Percentiles rank a stretch among this genome's conserved stretches.
phyloP scores from a whole-genome alignment of 2,113 vertebrate genomes.

The Mixornis gularis region DNA sequence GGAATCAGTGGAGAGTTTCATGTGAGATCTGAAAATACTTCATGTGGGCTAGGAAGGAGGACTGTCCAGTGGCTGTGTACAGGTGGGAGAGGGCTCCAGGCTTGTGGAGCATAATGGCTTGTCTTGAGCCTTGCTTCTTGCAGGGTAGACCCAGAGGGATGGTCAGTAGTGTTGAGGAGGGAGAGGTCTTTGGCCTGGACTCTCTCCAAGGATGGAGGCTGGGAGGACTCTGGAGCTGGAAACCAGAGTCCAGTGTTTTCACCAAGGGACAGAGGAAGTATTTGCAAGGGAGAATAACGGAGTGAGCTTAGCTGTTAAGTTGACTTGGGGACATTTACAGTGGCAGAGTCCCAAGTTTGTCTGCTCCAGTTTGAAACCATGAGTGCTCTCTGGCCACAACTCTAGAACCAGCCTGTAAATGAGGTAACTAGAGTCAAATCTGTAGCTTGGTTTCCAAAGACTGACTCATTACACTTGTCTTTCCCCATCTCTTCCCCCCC shows the following conservation, averaged over 20 bases:
- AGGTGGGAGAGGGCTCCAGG: neutral
- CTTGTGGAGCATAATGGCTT: neutral
- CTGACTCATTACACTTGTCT: conserved; percentile 50
- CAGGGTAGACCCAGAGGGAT: neutral
- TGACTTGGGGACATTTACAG: neutral
- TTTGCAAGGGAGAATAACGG: neutral
- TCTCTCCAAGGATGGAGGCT: neutral
- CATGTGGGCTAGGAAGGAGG: neutral
- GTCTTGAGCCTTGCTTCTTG: neutral
- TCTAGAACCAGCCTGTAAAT: conserved; percentile 35
- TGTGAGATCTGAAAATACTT: neutral
- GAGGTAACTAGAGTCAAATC: conserved; percentile 9
- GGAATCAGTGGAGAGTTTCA: neutral
- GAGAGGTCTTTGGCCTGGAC: neutral
- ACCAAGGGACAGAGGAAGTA: neutral
- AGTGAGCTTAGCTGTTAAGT: neutral
- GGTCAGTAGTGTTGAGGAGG: neutral
- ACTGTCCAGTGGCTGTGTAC: neutral
- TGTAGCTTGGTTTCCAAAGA: conserved; percentile 15
- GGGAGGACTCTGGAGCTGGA: neutral
- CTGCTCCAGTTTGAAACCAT: neutral
- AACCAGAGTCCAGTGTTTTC: neutral
- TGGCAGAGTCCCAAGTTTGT: conserved; percentile 1
- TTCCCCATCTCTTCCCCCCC: neutral
- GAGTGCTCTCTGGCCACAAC: neutral